Conservation (phyloP, 2,888 invertebrate genomes). For the Morpho deidamia region DNA sequence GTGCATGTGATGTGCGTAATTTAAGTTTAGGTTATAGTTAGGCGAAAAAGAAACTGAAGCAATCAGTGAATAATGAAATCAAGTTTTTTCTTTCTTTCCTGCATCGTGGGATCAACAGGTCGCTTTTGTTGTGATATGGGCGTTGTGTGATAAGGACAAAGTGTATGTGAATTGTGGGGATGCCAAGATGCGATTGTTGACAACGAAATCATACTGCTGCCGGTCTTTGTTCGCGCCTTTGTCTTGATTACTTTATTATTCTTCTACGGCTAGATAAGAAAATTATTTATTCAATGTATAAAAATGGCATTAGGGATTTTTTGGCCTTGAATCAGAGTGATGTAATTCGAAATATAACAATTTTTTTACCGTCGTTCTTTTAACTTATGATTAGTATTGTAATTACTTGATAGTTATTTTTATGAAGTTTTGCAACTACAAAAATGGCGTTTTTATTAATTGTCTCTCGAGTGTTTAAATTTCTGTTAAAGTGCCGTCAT, state of each 20-base stretch:
- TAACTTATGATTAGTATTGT: too few species aligned
- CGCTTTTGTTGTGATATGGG: slow-evolving; percentile 60
- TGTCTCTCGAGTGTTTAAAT: too few species aligned
- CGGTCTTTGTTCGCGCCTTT: slow-evolving; percentile 38
- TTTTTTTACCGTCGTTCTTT: too few species aligned
- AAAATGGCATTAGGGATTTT: too few species aligned
- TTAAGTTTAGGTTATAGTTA: slow-evolving; percentile 75
- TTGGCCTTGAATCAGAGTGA: too few species aligned
- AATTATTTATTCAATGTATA: too few species aligned
- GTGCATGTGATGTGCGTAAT: slow-evolving; percentile 36
- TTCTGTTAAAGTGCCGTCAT: too few species aligned
- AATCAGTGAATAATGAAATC: slow-evolving; percentile 38
- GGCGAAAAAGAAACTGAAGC: slow-evolving; percentile 60
- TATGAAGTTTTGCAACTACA: too few species aligned
- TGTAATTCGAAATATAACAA: too few species aligned
- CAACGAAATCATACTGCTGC: slow-evolving; percentile 57
- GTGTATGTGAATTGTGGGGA: slow-evolving; percentile 39
- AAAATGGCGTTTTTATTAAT: too few species aligned
- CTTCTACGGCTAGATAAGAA: too few species aligned
- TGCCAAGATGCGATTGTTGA: slow-evolving; percentile 55
- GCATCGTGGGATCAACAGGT: slow-evolving; percentile 65
- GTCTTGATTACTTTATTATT: slow-evolving; percentile 24
- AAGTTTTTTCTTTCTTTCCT: slow-evolving; percentile 52
- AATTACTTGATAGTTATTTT: too few species aligned
- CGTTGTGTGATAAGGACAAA: slow-evolving; percentile 41